phyloP scores from a whole-genome alignment of 2,888 invertebrate genomes.

The Harpalus rubripes region DNA sequence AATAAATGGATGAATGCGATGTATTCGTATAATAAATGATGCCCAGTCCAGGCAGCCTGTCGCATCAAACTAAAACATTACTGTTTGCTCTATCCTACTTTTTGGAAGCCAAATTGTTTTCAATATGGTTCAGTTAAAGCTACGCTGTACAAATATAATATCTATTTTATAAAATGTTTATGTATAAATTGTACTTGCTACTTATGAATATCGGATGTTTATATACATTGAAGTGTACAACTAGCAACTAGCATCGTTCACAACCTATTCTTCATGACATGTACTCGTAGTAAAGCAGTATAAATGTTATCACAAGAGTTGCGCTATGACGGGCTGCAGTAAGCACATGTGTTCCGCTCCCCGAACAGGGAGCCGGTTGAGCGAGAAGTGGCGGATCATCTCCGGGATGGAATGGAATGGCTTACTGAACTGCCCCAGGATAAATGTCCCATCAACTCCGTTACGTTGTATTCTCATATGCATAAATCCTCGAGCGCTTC shows the following conservation, averaged over 20 bases:
- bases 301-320: conserved; percentile 81
- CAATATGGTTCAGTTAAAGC: conserved; percentile 62
- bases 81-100: conserved; percentile 54
- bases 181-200: conserved; percentile 64
- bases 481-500: conserved; percentile 97
- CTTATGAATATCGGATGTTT: conserved; percentile 23
- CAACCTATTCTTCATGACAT: conserved; percentile 51
- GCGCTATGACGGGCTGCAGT: conserved; percentile 93
- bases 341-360: conserved; percentile 98
- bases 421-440: conserved; percentile 94
- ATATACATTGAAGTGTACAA: not conserved
- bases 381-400: conserved; percentile 95
- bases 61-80: not conserved
- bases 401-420: conserved; percentile 96
- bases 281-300: conserved; percentile 14
- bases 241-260: conserved; percentile 42
- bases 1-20: conserved; percentile 54
- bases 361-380: conserved; percentile 94
- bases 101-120: conserved; percentile 67
- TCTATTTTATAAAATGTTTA: conserved; percentile 64
- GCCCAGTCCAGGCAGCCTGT: not conserved
- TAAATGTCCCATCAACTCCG: conserved; percentile 87
- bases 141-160: conserved; percentile 65
- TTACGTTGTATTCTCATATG: conserved; percentile 96
- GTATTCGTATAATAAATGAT: conserved; percentile 1